Evolutionary conservation across 2,888 invertebrate genomes (phyloP), one percentile per base, ranked within the genome.

Genomic region (Netelia inedita): DNA sequence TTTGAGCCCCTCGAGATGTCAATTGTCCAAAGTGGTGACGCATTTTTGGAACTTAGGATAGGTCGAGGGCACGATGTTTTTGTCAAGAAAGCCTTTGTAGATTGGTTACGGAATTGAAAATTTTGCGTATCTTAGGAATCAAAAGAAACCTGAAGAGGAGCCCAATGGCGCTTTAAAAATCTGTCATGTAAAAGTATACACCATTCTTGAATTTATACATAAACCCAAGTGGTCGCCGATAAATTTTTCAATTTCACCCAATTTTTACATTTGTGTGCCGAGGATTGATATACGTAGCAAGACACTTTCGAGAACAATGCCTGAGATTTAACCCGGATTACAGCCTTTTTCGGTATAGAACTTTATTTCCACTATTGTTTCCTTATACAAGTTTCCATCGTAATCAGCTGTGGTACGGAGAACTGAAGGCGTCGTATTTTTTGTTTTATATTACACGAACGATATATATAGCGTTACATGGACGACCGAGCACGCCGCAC

Each of bases 281-380:
- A 46, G 3, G 14, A 57, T 57, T 57, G n/a, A 78, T 69, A 61
- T 66, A 59, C 41, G 14, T 79, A 46, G 65, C 69, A 63, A 66
- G 53, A 68, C 65, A 55, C 41, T 21, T 72, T 81, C 79, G 88
- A 90, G 92, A 93, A 93, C 93, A 93, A 93, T 93, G 91, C 91
- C 85, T 78, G 89, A 93, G 93, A 93, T 93, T 91, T 90, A 90
- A 91, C 92, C 89, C 92, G 91, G 93, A 93, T 93, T 93, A 93
- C 92, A 82, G 91, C 91, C 89, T 35, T 50, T 71, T 57, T 63
- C 92, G 92, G 92, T 92, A 91, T 90, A 89, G 90, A 90, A 91
- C 90, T 90, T 90, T 91, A 90, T 91, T 91, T 90, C 88, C 88
- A 88, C 83, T 74, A 82, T 79, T 69, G 85, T 74, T 76, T 55